Conservation (phyloP, 2,888 invertebrate species). For the Diploptera punctata region DNA sequence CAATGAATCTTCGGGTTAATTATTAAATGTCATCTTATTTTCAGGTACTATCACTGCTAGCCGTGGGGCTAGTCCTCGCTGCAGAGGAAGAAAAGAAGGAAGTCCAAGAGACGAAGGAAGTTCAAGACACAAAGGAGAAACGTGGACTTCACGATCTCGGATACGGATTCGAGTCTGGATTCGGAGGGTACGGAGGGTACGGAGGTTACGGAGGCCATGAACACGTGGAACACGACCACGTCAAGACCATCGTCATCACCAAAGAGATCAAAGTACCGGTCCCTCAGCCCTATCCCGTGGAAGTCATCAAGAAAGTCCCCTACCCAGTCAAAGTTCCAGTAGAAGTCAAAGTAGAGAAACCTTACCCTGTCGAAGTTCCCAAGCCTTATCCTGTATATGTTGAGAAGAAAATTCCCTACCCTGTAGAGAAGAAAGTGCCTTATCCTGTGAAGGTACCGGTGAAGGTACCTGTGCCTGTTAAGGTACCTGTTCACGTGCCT, state of each 20-base stretch:
- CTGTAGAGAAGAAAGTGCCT: slow-evolving; percentile 47
- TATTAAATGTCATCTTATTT: too few relatives aligned
- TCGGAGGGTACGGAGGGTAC: neutral
- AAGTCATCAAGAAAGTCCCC: slow-evolving; percentile 35
- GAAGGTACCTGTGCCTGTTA: slow-evolving; percentile 61
- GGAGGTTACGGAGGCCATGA: neutral
- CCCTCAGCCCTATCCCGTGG: neutral
- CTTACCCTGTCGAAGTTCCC: slow-evolving; percentile 63
- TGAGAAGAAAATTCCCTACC: slow-evolving; percentile 32
- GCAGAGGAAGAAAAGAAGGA: neutral
- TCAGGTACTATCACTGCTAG: neutral
- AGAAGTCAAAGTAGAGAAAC: slow-evolving; percentile 50
- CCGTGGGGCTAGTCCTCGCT: neutral
- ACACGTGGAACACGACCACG: slow-evolving; percentile 21
- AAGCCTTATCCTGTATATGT: slow-evolving; percentile 73
- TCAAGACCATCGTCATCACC: slow-evolving; percentile 37
- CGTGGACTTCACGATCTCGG: neutral
- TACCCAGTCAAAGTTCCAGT: slow-evolving; percentile 50
- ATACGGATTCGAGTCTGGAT: neutral
- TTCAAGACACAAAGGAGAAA: neutral
- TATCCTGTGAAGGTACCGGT: slow-evolving; percentile 56
- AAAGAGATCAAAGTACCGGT: slow-evolving; percentile 26
- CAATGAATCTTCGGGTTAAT: too few relatives aligned
- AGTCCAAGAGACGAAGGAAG: neutral
- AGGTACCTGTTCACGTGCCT: slow-evolving; percentile 21